A percentile compares a stretch with the other conserved stretches of the same genome.
These are phyloP conservation scores for Ondatra zibethicus DNA, from an alignment of 2,113 vertebrate species.

Conservation along the genomic window DNA sequence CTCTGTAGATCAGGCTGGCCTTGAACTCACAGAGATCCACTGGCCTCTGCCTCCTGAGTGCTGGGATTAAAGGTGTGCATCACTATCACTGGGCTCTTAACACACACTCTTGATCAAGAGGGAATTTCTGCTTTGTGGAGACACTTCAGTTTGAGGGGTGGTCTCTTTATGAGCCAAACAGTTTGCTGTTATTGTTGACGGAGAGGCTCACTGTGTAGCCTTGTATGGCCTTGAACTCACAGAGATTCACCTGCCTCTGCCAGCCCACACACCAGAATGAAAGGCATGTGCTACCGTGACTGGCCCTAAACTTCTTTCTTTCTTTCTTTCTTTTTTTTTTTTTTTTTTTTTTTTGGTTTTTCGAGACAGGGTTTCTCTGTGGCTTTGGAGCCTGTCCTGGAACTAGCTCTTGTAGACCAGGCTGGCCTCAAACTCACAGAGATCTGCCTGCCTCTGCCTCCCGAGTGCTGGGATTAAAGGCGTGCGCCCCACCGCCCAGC, in stretches of 20 bases:
- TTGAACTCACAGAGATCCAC: not conserved
- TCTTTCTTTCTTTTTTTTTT: too few species aligned
- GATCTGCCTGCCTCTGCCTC: too few species aligned
- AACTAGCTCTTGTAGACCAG: too few species aligned
- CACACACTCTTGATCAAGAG: not conserved
- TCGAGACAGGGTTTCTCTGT: too few species aligned
- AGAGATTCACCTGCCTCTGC: not conserved
- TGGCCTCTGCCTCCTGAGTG: not conserved
- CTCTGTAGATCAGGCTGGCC: not conserved
- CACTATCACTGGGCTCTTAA: not conserved
- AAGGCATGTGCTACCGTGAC: not conserved
- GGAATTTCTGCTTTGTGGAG: not conserved
- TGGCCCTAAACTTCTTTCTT: not conserved
- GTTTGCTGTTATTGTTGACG: not conserved
- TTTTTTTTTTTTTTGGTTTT: too few species aligned
- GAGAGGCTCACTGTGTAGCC: not conserved
- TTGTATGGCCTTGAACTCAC: not conserved
- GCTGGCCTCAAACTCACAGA: too few species aligned
- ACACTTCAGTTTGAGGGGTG: not conserved
- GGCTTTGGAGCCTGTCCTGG: too few species aligned
- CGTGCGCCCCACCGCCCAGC: too few species aligned
- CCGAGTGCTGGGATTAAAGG: too few species aligned
- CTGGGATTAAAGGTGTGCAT: not conserved
- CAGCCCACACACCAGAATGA: not conserved
- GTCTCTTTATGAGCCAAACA: not conserved